A percentile compares a stretch with the other conserved stretches of the same genome.
phyloP scores from a whole-genome alignment of 1,140 invertebrate genomes.

The Rhizoglyphus robini region DNA sequence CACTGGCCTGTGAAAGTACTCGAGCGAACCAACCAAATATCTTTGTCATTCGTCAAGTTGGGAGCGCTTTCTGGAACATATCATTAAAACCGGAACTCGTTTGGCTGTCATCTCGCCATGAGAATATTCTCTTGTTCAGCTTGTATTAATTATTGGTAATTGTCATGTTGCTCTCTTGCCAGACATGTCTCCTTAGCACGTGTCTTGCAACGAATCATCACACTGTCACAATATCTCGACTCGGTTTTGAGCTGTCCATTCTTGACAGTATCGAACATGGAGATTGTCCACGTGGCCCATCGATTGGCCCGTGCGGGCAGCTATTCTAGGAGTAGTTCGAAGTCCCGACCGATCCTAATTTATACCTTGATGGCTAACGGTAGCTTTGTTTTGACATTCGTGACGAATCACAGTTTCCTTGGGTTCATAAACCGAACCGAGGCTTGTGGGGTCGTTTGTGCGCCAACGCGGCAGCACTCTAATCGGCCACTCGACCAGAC shows the following conservation, averaged over 20 bases:
- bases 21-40: too few species aligned
- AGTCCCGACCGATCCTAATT: too few species aligned
- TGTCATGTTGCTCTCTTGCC: neutral
- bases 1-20: too few species aligned
- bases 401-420: conserved; percentile 12
- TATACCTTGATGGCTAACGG: conserved; percentile 1
- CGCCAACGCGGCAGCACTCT: neutral
- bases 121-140: neutral
- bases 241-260: too few species aligned
- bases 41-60: neutral
- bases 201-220: too few species aligned
- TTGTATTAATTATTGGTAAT: neutral
- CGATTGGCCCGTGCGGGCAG: neutral
- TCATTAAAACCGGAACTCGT: neutral
- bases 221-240: too few species aligned
- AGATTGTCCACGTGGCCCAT: neutral
- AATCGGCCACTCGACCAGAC: conserved; percentile 11
- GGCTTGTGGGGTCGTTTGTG: neutral
- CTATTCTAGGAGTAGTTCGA: neutral
- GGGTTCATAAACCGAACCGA: neutral
- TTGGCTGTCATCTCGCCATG: neutral
- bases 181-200: neutral
- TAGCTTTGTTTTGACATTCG: conserved; percentile 14
- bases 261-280: too few species aligned
- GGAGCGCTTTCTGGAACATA: neutral